Evolutionary conservation across 2,113 vertebrate species (phyloP), one percentile per base, ranked within the genome.

Genomic region (Cynopterus brachyotis): DNA sequence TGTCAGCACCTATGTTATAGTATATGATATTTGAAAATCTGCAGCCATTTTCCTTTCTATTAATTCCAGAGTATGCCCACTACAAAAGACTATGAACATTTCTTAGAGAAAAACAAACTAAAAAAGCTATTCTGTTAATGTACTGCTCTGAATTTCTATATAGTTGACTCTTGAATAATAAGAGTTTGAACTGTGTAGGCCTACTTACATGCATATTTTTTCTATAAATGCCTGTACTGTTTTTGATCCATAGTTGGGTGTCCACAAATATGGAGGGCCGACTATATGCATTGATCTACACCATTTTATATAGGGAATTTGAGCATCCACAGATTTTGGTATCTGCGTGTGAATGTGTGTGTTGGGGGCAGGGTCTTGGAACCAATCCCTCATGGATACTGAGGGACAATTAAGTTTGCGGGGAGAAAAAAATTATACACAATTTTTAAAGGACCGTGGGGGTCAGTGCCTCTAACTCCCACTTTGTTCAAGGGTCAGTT

Each of bases 11-110:
- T 97, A 92, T 82, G 96, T 85, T 95, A 79, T 45, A 84, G 83
- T 79, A 42, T 96, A 97, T 95, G 84, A 59, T 95, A 97, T 96
- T 90, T 82, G 35, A 82, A 81, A 95, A 94, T 93, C 28, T 45
- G 10, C 73, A 92, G 20, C 62, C 40, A 87, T 96, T 98, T 70
- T 24, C 26, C 66, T 97, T 97, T 95, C 60, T 96, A 96, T 94
- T 98, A 93, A 97, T 98, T 82, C 6, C 80, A 93, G 37, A 84
- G 83, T 32, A 97, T 86, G 13, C 37, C 64, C 69, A 97, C 79
- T 69, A 81, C 59, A 94, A 97, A 96, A 81, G 7, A 97, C 90
- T 95, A 76, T 97, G 97, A 98, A 98, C 76, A 97, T 97, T 97
- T 96, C 87, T 92, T 84, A 96, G 85, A 84, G 82, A 32, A 45